Conservation (phyloP, 1,140 invertebrate species). For the Nasonia vitripennis region DNA sequence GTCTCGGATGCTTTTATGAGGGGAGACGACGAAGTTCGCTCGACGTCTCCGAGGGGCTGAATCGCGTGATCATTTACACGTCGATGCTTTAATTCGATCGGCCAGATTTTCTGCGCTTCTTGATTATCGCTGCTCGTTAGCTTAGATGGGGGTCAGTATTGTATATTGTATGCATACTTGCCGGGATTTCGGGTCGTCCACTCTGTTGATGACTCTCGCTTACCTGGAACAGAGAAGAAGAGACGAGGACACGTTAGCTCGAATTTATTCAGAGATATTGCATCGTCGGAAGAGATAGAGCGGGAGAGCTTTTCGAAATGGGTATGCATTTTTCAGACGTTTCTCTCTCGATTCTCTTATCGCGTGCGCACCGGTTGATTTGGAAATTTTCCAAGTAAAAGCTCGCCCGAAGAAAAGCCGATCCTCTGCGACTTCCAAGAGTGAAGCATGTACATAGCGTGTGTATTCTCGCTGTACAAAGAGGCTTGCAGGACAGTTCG, state of each 20-base stretch:
- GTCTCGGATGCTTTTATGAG: constrained; percentile 9
- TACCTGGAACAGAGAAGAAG: neutral
- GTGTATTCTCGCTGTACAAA: neutral
- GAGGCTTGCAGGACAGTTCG: neutral
- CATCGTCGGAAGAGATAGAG: neutral
- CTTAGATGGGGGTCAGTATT: too few relatives aligned
- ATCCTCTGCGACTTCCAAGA: neutral
- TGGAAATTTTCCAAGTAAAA: constrained; percentile 4
- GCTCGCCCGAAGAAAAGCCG: too few relatives aligned
- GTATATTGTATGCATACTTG: neutral
- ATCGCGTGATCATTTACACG: neutral
- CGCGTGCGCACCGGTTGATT: neutral
- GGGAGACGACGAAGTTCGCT: neutral
- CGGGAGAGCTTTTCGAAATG: neutral
- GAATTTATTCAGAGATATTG: neutral
- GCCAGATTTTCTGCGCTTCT: too few relatives aligned
- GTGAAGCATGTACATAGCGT: neutral
- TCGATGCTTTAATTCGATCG: neutral
- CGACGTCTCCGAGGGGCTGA: neutral
- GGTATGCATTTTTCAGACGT: neutral
- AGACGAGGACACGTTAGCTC: neutral
- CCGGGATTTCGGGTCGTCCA: neutral
- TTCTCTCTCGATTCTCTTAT: constrained; percentile 1
- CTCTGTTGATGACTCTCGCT: neutral
- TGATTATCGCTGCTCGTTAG: too few relatives aligned